phyloP scores from a whole-genome alignment of 2,888 invertebrate species.

The Dynastes hyllus region DNA sequence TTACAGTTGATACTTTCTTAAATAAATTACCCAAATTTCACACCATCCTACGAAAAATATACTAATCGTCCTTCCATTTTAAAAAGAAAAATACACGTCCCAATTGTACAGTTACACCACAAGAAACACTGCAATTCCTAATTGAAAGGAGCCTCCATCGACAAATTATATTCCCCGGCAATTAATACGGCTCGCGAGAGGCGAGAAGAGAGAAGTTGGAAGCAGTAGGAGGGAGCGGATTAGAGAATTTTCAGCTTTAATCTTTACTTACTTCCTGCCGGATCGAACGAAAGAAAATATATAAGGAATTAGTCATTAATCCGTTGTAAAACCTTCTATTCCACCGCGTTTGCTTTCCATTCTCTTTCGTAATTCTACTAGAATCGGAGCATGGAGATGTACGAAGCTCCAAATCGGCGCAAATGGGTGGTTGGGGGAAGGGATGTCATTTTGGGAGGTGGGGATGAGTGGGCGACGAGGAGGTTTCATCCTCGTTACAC shows the following conservation, averaged over 20 bases:
- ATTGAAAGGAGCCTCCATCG: conserved; percentile 9
- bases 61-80: no score
- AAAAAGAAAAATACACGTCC: no score
- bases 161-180: not conserved
- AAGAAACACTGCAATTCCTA: not conserved
- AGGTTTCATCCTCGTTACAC: not conserved
- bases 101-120: no score
- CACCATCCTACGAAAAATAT: no score
- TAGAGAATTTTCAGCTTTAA: conserved; percentile 34
- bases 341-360: not conserved
- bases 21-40: no score
- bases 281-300: conserved; percentile 39
- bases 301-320: conserved; percentile 39
- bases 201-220: not conserved
- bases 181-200: conserved; percentile 7
- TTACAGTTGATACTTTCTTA: no score
- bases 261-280: conserved; percentile 36
- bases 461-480: no score
- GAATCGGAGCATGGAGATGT: not conserved
- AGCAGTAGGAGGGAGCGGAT: not conserved
- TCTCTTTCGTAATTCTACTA: not conserved
- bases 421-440: not conserved
- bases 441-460: not conserved
- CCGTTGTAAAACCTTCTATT: conserved; percentile 22
- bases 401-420: not conserved